phyloP scores from a whole-genome alignment of 2,888 invertebrate genomes.

The Conus canariensis region DNA sequence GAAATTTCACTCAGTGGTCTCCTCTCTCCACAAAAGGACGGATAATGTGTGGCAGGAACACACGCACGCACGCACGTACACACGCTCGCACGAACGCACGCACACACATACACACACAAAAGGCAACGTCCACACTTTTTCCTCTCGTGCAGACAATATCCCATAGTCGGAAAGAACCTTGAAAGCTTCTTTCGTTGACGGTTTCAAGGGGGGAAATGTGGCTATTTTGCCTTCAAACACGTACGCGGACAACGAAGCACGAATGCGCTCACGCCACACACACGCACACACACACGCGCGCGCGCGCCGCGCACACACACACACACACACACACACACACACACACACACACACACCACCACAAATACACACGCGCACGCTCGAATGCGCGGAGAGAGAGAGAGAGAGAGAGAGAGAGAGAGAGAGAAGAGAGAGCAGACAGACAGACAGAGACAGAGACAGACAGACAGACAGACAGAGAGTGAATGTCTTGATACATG shows the following conservation, averaged over 20 bases:
- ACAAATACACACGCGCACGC: too few relatives aligned
- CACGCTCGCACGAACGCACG: background rate
- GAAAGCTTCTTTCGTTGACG: too few relatives aligned
- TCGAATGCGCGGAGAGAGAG: background rate
- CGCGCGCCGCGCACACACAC: too few relatives aligned
- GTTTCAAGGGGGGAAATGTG: too few relatives aligned
- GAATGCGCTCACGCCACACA: background rate
- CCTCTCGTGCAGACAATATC: too few relatives aligned
- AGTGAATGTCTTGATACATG: too few relatives aligned
- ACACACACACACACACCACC: too few relatives aligned
- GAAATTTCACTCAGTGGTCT: too few relatives aligned
- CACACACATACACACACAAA: background rate
- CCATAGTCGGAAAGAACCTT: too few relatives aligned
- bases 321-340: too few relatives aligned
- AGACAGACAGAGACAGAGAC: slow-evolving; percentile 30
- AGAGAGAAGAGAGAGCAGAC: slow-evolving; percentile 27
- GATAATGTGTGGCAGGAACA: background rate
- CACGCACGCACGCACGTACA: background rate
- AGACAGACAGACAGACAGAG: slow-evolving; percentile 14
- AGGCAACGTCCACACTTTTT: too few relatives aligned
- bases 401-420: background rate
- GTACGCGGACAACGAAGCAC: background rate
- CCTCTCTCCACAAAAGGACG: background rate
- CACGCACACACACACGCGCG: too few relatives aligned
- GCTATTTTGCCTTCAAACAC: background rate